Percentiles rank a stretch among this genome's conserved stretches.
Conservation (phyloP, 2,888 invertebrate species). For the Andrena trimmerana region DNA sequence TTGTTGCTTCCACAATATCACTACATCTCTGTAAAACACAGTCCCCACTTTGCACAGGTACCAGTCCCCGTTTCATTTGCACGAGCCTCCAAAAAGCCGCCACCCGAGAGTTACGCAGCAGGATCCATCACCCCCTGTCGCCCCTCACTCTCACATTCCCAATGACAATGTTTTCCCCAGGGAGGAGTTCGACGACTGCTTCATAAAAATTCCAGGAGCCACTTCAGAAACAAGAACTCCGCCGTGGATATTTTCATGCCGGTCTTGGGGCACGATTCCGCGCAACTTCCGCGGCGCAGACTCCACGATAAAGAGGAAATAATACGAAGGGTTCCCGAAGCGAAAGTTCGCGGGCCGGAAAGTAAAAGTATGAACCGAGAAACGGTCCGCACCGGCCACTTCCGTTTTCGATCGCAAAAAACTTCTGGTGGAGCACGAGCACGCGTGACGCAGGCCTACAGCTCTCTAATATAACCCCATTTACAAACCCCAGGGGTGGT, state of each 20-base stretch:
- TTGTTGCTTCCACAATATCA: too few relatives aligned
- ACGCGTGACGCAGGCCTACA: neutral
- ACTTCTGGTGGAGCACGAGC: neutral
- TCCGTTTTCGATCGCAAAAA: neutral
- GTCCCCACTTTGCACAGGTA: too few relatives aligned
- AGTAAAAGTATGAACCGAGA: conserved; percentile 11
- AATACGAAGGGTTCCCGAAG: neutral
- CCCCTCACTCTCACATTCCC: neutral
- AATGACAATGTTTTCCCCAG: neutral
- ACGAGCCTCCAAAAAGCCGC: too few relatives aligned
- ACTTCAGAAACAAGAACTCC: conserved; percentile 20
- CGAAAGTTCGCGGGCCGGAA: neutral
- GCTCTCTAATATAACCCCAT: conserved; percentile 13
- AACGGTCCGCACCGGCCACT: neutral
- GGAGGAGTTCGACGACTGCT: neutral
- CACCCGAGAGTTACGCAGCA: neutral
- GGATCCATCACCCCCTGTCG: neutral
- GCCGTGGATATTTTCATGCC: conserved; percentile 35
- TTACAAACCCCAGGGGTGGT: neutral
- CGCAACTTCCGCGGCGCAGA: conserved; percentile 2
- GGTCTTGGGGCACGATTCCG: neutral
- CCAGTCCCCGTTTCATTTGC: too few relatives aligned
- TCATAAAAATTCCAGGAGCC: conserved; percentile 40
- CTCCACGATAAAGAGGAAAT: conserved; percentile 8
- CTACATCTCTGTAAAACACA: too few relatives aligned